phyloP scores from a whole-genome alignment of 1,140 invertebrate genomes.

The Thaumetopoea pityocampa region DNA sequence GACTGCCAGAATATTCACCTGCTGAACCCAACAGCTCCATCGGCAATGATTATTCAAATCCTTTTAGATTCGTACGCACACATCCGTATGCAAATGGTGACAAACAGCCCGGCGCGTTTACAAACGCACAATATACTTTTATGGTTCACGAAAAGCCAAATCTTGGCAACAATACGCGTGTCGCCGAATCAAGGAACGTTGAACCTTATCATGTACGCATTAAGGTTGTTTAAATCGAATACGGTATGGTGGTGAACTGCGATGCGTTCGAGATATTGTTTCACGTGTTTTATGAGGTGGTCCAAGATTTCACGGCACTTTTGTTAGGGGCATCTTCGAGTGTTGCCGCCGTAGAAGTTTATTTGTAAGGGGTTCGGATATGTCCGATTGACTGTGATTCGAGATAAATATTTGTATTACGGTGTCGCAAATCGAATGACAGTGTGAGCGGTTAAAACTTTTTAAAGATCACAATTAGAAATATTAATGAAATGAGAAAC shows the following conservation, averaged over 20 bases:
- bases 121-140: constrained; percentile 73
- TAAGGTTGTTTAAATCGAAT: constrained; percentile 18
- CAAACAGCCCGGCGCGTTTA: constrained; percentile 67
- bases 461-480: too few species aligned
- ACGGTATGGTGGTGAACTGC: constrained; percentile 17
- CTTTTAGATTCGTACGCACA: constrained; percentile 34
- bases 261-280: constrained; percentile 66
- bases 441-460: too few species aligned
- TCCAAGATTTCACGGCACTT: constrained; percentile 64
- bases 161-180: constrained; percentile 26
- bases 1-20: constrained; percentile 11
- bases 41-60: constrained; percentile 19
- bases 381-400: constrained; percentile 33
- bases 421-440: too few species aligned
- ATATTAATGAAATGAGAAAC: too few species aligned
- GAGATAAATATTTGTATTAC: constrained; percentile 8
- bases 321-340: constrained; percentile 61
- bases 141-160: constrained; percentile 64
- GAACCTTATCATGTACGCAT: constrained; percentile 18
- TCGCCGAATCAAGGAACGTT: constrained; percentile 1
- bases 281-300: constrained; percentile 73
- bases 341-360: constrained; percentile 52
- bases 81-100: constrained; percentile 71
- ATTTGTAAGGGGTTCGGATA: constrained; percentile 40
- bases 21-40: constrained; percentile 3